These are phyloP conservation scores for Odontamblyopus rebecca DNA, from an alignment of 2,797 vertebrate species.

Conservation along the genomic window DNA sequence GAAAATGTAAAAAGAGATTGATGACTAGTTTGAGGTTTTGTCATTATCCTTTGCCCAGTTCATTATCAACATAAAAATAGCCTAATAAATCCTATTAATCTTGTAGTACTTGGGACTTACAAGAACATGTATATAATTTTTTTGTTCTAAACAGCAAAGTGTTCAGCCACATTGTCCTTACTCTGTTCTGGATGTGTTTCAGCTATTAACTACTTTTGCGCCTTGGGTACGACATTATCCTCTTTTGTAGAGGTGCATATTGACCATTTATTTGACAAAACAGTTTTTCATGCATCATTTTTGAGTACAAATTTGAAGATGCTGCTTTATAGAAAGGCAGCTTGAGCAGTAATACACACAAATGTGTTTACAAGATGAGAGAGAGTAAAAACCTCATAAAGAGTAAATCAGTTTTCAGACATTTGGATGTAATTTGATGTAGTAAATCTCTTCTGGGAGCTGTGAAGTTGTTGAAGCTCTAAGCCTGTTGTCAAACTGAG, in stretches of 20 bases:
- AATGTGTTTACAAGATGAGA: not conserved
- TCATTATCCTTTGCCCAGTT: not conserved
- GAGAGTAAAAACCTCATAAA: constrained; percentile 3
- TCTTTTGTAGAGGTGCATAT: not conserved
- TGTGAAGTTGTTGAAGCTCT: constrained; percentile 43
- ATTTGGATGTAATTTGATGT: constrained; percentile 11
- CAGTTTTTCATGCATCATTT: not conserved
- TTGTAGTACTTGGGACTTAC: not conserved
- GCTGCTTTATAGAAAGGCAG: not conserved
- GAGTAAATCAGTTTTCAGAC: constrained; percentile 14
- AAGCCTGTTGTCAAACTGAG: constrained; percentile 53
- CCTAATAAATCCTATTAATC: not conserved
- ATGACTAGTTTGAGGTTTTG: not conserved
- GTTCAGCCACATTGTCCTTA: not conserved
- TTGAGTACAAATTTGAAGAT: not conserved
- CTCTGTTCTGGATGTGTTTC: not conserved
- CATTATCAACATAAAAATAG: not conserved
- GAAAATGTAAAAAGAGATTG: no score
- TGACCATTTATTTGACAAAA: not conserved
- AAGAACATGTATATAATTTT: no score
- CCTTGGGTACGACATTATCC: not conserved
- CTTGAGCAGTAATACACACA: constrained; percentile 12
- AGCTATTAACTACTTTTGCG: not conserved
- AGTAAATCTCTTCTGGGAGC: constrained; percentile 23
- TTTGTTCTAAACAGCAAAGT: not conserved